Evolutionary conservation across 2,888 invertebrate genomes (phyloP).

Genomic region (Lasioglossum figueresi): DNA sequence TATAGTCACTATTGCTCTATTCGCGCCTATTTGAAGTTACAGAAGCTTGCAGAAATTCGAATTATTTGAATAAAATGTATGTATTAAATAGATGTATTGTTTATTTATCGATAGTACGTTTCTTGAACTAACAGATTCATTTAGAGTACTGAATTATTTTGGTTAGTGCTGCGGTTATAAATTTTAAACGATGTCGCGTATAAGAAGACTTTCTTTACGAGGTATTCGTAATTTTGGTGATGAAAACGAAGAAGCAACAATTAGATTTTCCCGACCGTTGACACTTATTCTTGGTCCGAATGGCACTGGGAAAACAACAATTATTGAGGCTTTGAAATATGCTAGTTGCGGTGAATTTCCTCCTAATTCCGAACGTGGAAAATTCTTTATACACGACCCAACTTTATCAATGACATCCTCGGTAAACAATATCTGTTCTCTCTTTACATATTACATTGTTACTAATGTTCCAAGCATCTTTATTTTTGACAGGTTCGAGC

Average conservation of each 20-base stretch:
- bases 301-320: constrained; percentile 98
- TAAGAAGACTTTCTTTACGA: constrained; percentile 90
- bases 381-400: constrained; percentile 96
- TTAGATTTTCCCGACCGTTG: constrained; percentile 89
- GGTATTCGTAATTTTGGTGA: constrained; percentile 97
- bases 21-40: background rate
- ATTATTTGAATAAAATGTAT: too few relatives aligned
- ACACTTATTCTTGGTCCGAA: constrained; percentile 98
- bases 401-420: constrained; percentile 88
- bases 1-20: too few relatives aligned
- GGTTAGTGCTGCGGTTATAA: background rate
- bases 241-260: constrained; percentile 87
- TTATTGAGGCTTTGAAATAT: constrained; percentile 97
- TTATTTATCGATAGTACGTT: background rate
- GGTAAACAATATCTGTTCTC: constrained; percentile 78
- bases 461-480: background rate
- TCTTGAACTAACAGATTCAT: background rate
- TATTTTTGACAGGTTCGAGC: constrained; percentile 79
- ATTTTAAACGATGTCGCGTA: constrained; percentile 89
- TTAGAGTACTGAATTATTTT: background rate
- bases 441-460: background rate
- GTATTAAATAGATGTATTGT: too few relatives aligned
- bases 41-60: background rate
- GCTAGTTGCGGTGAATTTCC: constrained; percentile 96
- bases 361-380: constrained; percentile 90